Evolutionary conservation across 2,797 vertebrate genomes (phyloP), one percentile per base, ranked within the genome.

Genomic region (Cyclopterus lumpus): DNA sequence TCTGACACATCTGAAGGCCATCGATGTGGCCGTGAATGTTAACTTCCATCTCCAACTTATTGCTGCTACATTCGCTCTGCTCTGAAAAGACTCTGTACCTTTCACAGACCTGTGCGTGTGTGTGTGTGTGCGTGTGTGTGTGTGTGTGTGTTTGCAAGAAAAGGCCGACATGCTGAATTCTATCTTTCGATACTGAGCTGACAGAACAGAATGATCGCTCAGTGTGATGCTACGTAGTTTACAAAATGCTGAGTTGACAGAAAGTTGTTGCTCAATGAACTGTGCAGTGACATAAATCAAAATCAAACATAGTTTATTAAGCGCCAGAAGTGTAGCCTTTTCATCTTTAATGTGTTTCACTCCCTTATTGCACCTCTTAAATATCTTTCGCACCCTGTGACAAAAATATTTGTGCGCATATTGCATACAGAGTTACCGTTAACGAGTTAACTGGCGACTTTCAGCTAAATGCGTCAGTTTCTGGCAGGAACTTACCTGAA

Each of bases 1-100:
- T 79, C 80, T 60, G 87, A 88, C 85, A 89, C 82, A 82, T 86
- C 76, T 81, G 83, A 83, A 78, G 82, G 76, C 83, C 86, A 85
- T 86, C 79, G 49, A 81, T 69, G 84, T 85, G 81, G 75, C 83
- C 0, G 44, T 85, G 86, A 90, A 86, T 91, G 77, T 85, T 83
- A 87, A 90, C 86, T 74, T 81, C 64, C 75, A 54, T 82, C 81
- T 81, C 74, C 32, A 67, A 65, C 40, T 53, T 71, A 62, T 67
- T 79, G 32, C 81, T 15, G 73, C 60, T 34, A 22, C 59, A 22
- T 65, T 40, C 10, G 3, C 16, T 65, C 32, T 69, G 24, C 58
- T 57, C 60, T 71, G 67, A 77, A 79, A 78, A 71, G 71, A 79
- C 67, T n/a, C 67, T 63, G 55, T 15, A 73, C 73, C 78, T 74